phyloP scores from a whole-genome alignment of 1,140 invertebrate species.

The Leptinotarsa undecemlineata region DNA sequence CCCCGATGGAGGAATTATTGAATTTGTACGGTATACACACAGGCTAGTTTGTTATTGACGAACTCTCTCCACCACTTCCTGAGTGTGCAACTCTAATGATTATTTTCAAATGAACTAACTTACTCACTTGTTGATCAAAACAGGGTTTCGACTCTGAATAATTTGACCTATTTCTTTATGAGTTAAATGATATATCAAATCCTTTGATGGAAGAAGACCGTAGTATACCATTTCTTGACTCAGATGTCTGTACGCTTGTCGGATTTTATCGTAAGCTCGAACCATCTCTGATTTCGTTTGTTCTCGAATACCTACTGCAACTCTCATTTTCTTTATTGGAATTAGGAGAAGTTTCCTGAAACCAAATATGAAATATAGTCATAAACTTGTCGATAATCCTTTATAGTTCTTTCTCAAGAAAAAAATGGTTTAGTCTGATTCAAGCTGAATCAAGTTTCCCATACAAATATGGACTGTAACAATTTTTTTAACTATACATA shows the following conservation, averaged over 20 bases:
- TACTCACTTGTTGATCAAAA: slow-evolving; percentile 67
- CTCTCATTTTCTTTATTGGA: slow-evolving; percentile 64
- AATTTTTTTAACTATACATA: too few species aligned
- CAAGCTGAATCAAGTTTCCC: too few species aligned
- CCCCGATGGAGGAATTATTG: too few species aligned
- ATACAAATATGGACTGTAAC: too few species aligned
- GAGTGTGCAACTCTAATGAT: too few species aligned
- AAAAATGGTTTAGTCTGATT: too few species aligned
- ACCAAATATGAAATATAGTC: slow-evolving; percentile 27
- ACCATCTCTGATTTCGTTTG: slow-evolving; percentile 68
- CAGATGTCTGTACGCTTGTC: slow-evolving; percentile 64
- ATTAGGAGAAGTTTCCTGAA: slow-evolving; percentile 58
- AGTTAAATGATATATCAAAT: slow-evolving; percentile 73
- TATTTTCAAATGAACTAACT: too few species aligned
- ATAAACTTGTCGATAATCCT: background rate
- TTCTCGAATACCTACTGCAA: slow-evolving; percentile 68
- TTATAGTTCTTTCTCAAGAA: too few species aligned
- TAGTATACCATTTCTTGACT: slow-evolving; percentile 63
- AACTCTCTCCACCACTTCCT: too few species aligned
- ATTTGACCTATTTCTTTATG: slow-evolving; percentile 67
- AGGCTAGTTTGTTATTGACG: too few species aligned
- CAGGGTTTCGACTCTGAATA: slow-evolving; percentile 60
- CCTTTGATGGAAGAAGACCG: slow-evolving; percentile 66
- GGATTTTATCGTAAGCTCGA: slow-evolving; percentile 62
- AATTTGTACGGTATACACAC: too few species aligned